These are phyloP conservation scores for Onychostoma macrolepis DNA, from an alignment of 2,113 vertebrate genomes.

Conservation along the genomic window DNA sequence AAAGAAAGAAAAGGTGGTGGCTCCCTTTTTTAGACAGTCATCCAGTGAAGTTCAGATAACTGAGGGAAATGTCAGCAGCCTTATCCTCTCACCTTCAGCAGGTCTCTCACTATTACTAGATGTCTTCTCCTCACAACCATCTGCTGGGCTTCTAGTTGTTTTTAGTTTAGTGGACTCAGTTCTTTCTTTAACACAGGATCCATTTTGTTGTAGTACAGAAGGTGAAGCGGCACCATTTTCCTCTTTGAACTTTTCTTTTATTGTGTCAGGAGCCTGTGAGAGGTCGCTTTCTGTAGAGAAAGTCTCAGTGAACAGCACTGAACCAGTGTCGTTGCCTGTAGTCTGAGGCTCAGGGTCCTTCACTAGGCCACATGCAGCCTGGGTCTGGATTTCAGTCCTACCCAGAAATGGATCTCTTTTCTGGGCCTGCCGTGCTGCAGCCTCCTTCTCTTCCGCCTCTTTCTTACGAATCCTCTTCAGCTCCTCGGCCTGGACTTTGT, in stretches of 20 bases:
- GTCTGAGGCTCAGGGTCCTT: conserved; percentile 35
- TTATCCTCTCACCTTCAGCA: conserved; percentile 48
- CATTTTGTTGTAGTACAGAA: background rate
- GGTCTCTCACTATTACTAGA: conserved; percentile 17
- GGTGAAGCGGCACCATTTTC: background rate
- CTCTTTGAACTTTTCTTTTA: background rate
- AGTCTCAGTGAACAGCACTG: conserved; percentile 31
- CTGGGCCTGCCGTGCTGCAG: conserved; percentile 20
- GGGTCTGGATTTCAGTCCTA: conserved; percentile 11
- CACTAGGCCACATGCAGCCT: conserved; percentile 5
- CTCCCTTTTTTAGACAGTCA: background rate
- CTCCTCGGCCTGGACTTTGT: conserved; percentile 77
- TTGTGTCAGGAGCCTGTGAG: conserved; percentile 21
- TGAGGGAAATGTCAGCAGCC: background rate
- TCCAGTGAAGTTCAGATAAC: background rate
- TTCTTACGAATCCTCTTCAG: conserved; percentile 63
- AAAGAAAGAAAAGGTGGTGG: background rate
- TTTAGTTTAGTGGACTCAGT: background rate
- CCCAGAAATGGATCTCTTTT: conserved; percentile 21
- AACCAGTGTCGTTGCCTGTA: conserved; percentile 12
- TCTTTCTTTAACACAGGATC: background rate
- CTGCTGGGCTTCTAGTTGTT: background rate
- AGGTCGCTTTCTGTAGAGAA: conserved; percentile 45
- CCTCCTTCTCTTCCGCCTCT: conserved; percentile 48
- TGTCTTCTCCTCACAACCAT: background rate